Evolutionary conservation across 2,797 vertebrate genomes (phyloP), one percentile per base, ranked within the genome.

Genomic region (Gobio occitaniae): DNA sequence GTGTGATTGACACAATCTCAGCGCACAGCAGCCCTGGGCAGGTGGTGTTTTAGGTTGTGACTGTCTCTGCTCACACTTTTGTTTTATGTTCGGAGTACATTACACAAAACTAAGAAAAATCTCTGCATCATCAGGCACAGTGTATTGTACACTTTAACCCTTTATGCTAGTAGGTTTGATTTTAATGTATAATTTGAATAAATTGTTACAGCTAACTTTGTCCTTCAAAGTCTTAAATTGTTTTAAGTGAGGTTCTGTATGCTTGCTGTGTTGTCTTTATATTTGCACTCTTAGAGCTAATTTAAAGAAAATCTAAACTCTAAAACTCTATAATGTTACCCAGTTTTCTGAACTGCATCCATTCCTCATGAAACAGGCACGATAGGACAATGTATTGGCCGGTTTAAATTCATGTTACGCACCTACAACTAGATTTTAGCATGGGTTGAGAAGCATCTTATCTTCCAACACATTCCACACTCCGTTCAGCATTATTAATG

Each of bases 1-100:
- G 88, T 90, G 85, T 89, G 85, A 90, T 65, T 91, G 87, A 78
- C 82, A 87, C 81, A 84, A 90, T 87, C 86, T 89, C 68, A 47
- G 86, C 84, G 50, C 87, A 86, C 90, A 83, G 61, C 59, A 50
- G 81, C 32, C 74, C 74, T 78, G 10, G 89, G 90, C 92, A 91
- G 93, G 92, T 79, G 74, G 92, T 91, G 91, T 94, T 94, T 90
- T 90, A 92, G 92, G 91, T 92, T 93, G 91, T 91, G 89, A 89
- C 88, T 90, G 90, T 88, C 44, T 78, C 44, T n/a, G 19, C 32
- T 78, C 44, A 66, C 48, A 63, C 41, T 63, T 78, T 66, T 52
- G 13, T 75, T 83, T 52, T 61, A 70, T 72, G 44, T 48, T 72
- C 17, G 48, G 15, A 48, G 56, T 74, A 56, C 72, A 78, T 70